Evolutionary conservation across 2,888 invertebrate species (phyloP).

Genomic region (Gari tellinella): DNA sequence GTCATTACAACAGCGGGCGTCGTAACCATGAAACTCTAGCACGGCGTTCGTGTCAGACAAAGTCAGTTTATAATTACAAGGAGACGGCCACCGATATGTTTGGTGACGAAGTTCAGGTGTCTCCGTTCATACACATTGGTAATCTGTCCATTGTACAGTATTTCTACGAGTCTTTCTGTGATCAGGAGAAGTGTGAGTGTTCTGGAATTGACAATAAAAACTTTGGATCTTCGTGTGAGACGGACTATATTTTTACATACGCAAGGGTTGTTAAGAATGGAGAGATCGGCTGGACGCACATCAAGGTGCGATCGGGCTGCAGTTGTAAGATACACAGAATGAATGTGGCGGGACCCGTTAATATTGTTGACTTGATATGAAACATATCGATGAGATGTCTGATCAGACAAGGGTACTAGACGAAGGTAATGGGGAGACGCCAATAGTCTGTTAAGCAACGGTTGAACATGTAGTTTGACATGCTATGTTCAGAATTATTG

Average conservation of each 20-base stretch:
- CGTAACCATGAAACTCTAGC: not conserved
- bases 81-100: constrained; percentile 28
- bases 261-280: constrained; percentile 25
- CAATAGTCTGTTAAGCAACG: too few species aligned
- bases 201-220: constrained; percentile 16
- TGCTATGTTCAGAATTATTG: too few species aligned
- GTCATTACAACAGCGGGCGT: not conserved
- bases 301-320: constrained; percentile 31
- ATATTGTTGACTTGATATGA: constrained; percentile 6
- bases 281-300: constrained; percentile 33
- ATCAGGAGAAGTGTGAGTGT: constrained; percentile 25
- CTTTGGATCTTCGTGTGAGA: constrained; percentile 28
- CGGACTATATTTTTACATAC: constrained; percentile 27
- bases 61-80: not conserved
- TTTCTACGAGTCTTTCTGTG: constrained; percentile 35
- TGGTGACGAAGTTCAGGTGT: constrained; percentile 18
- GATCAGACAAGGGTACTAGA: too few species aligned
- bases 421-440: too few species aligned
- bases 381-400: too few species aligned
- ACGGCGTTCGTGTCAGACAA: constrained; percentile 3
- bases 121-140: constrained; percentile 22
- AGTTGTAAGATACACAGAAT: constrained; percentile 16
- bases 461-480: too few species aligned
- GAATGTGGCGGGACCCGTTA: not conserved
- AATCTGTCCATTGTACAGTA: constrained; percentile 13